phyloP scores from a whole-genome alignment of 2,113 vertebrate species.

The Tyto alba region DNA sequence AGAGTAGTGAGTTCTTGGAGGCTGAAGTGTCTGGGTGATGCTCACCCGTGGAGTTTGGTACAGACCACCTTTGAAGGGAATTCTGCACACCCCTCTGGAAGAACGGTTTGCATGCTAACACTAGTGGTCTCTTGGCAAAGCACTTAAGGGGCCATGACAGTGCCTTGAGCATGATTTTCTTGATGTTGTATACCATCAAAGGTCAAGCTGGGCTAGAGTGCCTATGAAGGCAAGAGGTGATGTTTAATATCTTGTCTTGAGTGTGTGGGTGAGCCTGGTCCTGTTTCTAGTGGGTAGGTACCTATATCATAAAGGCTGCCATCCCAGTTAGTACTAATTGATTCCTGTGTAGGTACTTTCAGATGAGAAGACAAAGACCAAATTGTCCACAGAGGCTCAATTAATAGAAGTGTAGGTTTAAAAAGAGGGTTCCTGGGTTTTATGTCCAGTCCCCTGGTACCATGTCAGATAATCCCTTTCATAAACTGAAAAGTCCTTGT shows the following conservation, averaged over 20 bases:
- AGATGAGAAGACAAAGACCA: not conserved
- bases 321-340: not conserved
- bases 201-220: not conserved
- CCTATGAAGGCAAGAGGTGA: not conserved
- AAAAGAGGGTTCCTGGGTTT: not conserved
- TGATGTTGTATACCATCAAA: not conserved
- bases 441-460: constrained; percentile 24
- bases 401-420: not conserved
- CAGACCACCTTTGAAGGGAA: not conserved
- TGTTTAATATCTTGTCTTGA: not conserved
- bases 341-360: not conserved
- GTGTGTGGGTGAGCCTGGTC: not conserved
- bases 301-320: not conserved
- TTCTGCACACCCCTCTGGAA: not conserved
- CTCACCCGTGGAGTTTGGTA: not conserved
- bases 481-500: constrained; percentile 57
- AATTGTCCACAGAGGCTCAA: not conserved
- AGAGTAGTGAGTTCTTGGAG: not conserved
- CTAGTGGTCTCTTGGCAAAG: not conserved
- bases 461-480: constrained; percentile 57
- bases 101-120: rapidly evolving
- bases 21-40: not conserved
- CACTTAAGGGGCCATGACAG: not conserved
- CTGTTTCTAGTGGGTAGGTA: not conserved
- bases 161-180: not conserved